Evolutionary conservation across 92 coral and sea anemone genomes (phyloP).

Genomic region (Isaurus tuberculatus): DNA sequence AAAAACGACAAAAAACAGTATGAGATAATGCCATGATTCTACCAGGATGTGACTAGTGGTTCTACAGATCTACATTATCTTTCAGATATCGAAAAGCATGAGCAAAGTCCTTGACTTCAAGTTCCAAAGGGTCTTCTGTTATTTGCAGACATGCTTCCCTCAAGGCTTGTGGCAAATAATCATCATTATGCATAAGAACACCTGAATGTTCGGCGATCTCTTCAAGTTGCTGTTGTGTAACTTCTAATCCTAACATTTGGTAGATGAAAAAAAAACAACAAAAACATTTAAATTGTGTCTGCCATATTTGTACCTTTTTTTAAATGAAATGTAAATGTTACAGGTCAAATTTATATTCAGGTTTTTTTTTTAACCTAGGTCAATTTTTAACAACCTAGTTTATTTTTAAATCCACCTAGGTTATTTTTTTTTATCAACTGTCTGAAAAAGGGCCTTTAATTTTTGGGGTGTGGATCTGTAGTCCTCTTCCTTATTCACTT

Average conservation of each 20-base stretch:
- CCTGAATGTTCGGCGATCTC: conserved; percentile 32
- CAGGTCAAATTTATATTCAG: too few species aligned
- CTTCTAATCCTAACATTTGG: conserved; percentile 6
- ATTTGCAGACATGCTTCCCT: conserved; percentile 6
- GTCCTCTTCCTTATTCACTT: conserved; percentile 48
- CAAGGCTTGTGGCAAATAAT: conserved; percentile 22
- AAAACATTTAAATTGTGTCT: too few species aligned
- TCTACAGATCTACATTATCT: conserved; percentile 34
- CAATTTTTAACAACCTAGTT: too few species aligned
- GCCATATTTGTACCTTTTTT: background rate
- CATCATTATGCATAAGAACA: conserved; percentile 15
- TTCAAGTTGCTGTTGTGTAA: conserved; percentile 33
- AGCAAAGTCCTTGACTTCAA: conserved; percentile 27
- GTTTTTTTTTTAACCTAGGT: too few species aligned
- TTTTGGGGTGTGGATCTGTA: conserved; percentile 27
- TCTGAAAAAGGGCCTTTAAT: conserved; percentile 14
- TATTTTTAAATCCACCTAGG: too few species aligned
- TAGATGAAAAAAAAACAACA: background rate
- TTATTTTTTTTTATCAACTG: too few species aligned
- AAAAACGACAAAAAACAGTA: too few species aligned
- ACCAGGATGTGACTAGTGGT: background rate
- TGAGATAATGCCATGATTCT: too few species aligned
- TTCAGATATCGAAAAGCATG: conserved; percentile 32
- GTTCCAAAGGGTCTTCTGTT: conserved; percentile 32
- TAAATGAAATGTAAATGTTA: too few species aligned